Percentiles rank a stretch among this genome's conserved stretches.
phyloP scores from a whole-genome alignment of 2,113 vertebrate species.

The Oreochromis aureus region DNA sequence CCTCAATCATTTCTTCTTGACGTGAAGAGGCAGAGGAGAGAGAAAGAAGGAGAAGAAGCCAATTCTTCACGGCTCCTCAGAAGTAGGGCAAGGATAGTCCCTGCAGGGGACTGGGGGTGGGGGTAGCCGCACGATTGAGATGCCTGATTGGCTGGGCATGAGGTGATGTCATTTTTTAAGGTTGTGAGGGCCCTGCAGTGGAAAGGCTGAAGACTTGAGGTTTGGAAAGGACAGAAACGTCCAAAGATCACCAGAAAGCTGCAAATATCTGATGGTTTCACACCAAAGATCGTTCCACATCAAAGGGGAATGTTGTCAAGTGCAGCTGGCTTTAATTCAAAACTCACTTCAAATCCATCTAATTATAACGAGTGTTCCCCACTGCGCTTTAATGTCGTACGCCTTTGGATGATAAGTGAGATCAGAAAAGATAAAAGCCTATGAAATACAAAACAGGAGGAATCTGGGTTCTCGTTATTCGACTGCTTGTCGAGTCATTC shows the following conservation, averaged over 20 bases:
- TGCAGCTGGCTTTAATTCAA: not conserved
- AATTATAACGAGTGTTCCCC: not conserved
- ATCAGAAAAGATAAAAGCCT: slow-evolving; percentile 8
- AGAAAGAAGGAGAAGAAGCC: slow-evolving; percentile 8
- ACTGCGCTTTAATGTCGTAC: slow-evolving; percentile 20
- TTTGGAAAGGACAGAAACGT: not conserved
- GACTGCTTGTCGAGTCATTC: not conserved
- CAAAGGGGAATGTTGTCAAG: slow-evolving; percentile 1
- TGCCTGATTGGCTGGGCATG: slow-evolving; percentile 38
- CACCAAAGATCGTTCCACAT: not conserved
- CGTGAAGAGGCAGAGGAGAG: slow-evolving; percentile 1
- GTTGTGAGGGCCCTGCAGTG: not conserved
- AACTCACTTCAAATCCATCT: slow-evolving; percentile 8
- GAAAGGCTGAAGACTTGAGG: not conserved
- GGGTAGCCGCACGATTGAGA: not conserved
- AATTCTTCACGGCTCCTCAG: slow-evolving; percentile 63
- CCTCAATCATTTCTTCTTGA: slow-evolving; percentile 54
- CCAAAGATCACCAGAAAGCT: not conserved
- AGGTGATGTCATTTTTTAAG: slow-evolving; percentile 30
- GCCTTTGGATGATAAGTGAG: not conserved
- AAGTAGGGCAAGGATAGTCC: slow-evolving; percentile 71
- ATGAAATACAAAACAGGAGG: not conserved
- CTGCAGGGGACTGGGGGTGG: slow-evolving; percentile 28
- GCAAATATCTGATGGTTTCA: not conserved
- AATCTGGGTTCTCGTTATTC: not conserved